These are phyloP conservation scores for Nerophis ophidion DNA, from an alignment of 2,113 vertebrate species.

Conservation along the genomic window DNA sequence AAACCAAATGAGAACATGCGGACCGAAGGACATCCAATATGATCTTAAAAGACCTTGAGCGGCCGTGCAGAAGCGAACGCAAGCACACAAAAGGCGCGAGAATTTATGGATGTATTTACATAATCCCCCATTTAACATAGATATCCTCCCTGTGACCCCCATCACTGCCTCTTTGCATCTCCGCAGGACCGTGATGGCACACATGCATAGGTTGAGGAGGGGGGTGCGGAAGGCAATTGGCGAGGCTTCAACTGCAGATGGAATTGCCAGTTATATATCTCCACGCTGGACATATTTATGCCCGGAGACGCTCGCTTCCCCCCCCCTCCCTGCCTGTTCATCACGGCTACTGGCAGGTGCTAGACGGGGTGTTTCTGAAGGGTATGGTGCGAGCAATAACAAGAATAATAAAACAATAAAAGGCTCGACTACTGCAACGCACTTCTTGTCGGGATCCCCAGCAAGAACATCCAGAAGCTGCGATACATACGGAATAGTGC, in stretches of 20 bases:
- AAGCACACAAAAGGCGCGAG: background rate
- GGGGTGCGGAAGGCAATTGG: constrained; percentile 46
- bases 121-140: constrained; percentile 37
- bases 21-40: background rate
- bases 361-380: constrained; percentile 3
- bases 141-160: constrained; percentile 37
- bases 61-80: background rate
- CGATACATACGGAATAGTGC: too few relatives aligned
- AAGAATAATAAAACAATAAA: background rate
- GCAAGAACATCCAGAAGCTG: too few relatives aligned
- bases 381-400: constrained; percentile 4
- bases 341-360: constrained; percentile 39
- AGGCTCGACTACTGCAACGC: too few relatives aligned
- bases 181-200: constrained; percentile 8
- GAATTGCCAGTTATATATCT: constrained; percentile 58
- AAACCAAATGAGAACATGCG: background rate
- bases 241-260: constrained; percentile 47
- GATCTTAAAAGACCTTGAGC: background rate
- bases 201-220: constrained; percentile 20
- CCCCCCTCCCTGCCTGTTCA: constrained; percentile 53
- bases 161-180: constrained; percentile 2
- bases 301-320: constrained; percentile 43
- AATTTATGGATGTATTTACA: constrained; percentile 7
- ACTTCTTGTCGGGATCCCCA: too few relatives aligned
- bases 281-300: constrained; percentile 57